phyloP scores from a whole-genome alignment of 2,113 vertebrate genomes.

The Dromaius novaehollandiae region DNA sequence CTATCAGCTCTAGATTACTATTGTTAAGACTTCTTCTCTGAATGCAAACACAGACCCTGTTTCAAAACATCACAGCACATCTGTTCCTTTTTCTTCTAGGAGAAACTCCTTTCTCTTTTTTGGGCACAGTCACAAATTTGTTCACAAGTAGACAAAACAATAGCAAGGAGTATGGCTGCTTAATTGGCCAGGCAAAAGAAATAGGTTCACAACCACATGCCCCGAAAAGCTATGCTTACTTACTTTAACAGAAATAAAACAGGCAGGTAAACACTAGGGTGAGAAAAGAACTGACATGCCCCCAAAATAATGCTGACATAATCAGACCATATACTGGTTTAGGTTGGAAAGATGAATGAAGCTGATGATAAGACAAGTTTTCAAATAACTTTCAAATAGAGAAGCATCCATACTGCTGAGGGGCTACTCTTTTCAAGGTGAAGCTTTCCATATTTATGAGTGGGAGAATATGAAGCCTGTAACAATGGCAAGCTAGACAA shows the following conservation, averaged over 20 bases:
- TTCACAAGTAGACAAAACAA: neutral
- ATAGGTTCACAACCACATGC: neutral
- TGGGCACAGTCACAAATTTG: neutral
- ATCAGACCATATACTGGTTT: neutral
- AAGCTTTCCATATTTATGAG: neutral
- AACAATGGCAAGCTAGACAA: neutral
- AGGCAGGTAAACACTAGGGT: neutral
- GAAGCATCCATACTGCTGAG: neutral
- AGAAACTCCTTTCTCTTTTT: neutral
- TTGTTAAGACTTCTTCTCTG: neutral
- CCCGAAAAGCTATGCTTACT: neutral
- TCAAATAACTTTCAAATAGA: neutral
- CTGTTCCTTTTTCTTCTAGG: neutral
- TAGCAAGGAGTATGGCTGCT: neutral
- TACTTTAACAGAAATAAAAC: neutral
- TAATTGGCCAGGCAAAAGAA: neutral
- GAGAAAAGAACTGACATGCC: neutral
- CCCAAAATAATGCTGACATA: neutral
- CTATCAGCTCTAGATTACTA: neutral
- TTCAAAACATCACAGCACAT: accelerated
- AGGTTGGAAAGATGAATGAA: neutral
- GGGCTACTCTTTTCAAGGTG: neutral
- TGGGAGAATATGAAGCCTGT: neutral
- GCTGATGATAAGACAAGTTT: neutral
- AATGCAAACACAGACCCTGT: neutral